phyloP scores from a whole-genome alignment of 2,113 vertebrate species.

The Burhinus oedicnemus region DNA sequence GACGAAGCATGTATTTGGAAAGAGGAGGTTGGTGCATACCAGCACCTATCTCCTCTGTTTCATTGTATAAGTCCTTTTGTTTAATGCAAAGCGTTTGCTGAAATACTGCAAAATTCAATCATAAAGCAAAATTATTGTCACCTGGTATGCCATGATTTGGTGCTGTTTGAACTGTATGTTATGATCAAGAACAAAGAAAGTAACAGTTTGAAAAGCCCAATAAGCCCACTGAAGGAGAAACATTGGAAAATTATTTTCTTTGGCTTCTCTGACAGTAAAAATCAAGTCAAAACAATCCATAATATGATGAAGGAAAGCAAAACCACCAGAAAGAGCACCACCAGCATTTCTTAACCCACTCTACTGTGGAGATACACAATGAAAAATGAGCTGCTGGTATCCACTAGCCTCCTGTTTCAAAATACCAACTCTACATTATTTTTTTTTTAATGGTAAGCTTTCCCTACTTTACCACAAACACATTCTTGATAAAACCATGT shows the following conservation, averaged over 20 bases:
- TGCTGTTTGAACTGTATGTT: background rate
- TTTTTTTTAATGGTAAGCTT: background rate
- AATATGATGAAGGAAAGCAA: background rate
- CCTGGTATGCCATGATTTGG: background rate
- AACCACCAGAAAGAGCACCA: background rate
- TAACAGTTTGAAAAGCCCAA: background rate
- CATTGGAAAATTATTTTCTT: background rate
- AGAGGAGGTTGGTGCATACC: accelerated
- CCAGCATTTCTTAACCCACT: background rate
- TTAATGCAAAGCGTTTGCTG: background rate
- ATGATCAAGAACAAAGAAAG: background rate
- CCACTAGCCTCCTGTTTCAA: background rate
- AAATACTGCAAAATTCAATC: background rate
- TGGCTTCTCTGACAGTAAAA: background rate
- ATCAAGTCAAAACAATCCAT: background rate
- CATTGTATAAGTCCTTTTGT: background rate
- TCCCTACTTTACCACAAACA: background rate
- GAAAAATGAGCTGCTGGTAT: background rate
- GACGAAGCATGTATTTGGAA: background rate
- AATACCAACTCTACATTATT: background rate
- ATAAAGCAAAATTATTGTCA: background rate
- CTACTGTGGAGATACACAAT: background rate
- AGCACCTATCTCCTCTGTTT: background rate
- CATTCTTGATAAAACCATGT: background rate
- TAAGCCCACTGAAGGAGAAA: background rate